Base-by-base conservation (phyloP, 2,888 invertebrate species). In the Clostera curtula region DNA sequence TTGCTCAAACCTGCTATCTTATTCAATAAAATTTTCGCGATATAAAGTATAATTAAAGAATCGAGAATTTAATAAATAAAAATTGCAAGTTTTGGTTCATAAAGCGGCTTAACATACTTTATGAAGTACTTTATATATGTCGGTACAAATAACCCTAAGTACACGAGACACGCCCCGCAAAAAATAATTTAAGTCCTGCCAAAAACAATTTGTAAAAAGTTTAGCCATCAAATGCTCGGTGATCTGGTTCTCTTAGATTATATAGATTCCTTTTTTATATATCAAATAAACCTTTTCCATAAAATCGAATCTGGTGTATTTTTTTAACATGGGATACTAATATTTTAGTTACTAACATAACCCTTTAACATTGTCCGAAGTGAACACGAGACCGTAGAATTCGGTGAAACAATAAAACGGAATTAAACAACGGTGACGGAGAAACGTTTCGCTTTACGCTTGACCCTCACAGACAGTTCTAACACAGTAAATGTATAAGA, bases 321-420 rank as follows among this genome's bases (percentile, higher is more conserved):
- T 66, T 83, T 83, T 82, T 83, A 83, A 83, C 80, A 80, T 82
- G 83, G 82, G 83, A 55, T 71, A 83, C 82, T 83, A 82, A 83
- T 83, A 46, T 49, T 45, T 52, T 66, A 73, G 69, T 56, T 55
- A 80, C 82, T 82, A 82, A 82, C 77, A 51, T 31, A 51, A 32
- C 39, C 56, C 45, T 46, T 30, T 49, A 43, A 52, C 49, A 31
- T 37, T 38, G 30, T 45, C 43, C 34, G 40, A 44, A 33, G 45
- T 31, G 41, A 21, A 38, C 36, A 38, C 38, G 33, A 49, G 57
- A 56, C 58, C 58, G 56, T 55, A 56, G 53, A 55, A 23, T 41
- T n/a, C n/a, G 23, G 34, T 31, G 23, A 34, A 34, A 29, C 52
- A 37, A 36, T 36, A 40, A 46, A 45, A 49, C 39, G 39, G 41